Conservation (phyloP, 2,888 invertebrate species). For the Brachylomia viminalis region DNA sequence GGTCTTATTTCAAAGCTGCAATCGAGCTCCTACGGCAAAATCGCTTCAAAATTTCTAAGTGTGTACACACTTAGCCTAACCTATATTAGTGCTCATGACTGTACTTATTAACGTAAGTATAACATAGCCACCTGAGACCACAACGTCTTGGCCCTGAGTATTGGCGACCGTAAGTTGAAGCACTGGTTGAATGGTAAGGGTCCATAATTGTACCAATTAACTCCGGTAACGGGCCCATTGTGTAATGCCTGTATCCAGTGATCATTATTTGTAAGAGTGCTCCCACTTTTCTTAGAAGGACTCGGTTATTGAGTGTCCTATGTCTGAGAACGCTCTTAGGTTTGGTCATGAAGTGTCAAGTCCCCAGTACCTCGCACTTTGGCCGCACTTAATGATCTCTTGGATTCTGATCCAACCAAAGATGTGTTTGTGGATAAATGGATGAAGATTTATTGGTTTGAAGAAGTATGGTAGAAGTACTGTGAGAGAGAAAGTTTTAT, state of each 20-base stretch:
- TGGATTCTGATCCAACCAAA: background rate
- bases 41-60: no score
- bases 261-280: conserved; percentile 44
- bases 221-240: conserved; percentile 45
- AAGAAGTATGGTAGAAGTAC: background rate
- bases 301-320: conserved; percentile 14
- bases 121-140: background rate
- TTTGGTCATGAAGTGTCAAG: background rate
- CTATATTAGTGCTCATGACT: no score
- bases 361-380: background rate
- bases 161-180: conserved; percentile 29
- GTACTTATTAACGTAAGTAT: background rate
- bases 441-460: background rate
- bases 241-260: conserved; percentile 47
- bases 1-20: no score
- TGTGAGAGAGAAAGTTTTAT: background rate
- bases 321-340: background rate
- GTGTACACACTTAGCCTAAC: no score
- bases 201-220: conserved; percentile 58
- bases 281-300: conserved; percentile 10
- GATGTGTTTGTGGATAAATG: background rate
- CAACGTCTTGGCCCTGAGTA: conserved; percentile 3
- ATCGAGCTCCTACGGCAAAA: no score
- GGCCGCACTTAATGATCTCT: background rate
- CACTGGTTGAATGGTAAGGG: conserved; percentile 32